Evolutionary conservation across 1,140 invertebrate genomes (phyloP), one percentile per base, ranked within the genome.

Genomic region (Lasioglossum baleicum): DNA sequence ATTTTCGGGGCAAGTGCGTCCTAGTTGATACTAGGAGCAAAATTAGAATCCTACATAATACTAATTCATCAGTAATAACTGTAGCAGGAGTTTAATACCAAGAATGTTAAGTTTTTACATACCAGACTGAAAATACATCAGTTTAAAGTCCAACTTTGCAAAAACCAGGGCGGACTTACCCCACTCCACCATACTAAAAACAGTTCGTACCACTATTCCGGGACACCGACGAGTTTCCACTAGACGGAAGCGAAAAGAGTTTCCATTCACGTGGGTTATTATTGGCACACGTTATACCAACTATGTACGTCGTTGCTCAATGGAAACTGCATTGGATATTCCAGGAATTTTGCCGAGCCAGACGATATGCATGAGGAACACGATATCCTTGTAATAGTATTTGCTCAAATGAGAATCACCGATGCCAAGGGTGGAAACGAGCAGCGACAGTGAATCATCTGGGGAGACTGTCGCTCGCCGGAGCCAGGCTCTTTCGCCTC

Each of bases 381-480:
- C 71, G 72, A 80, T 80, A 80, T 80, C 78, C 63, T 68, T 80
- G 53, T 75, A 80, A 74, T 74, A 11, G 64, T 51, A 80, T 80
- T 80, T 68, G 78, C 64, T 26, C 51, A 42, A 68, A 68, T 53
- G 71, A 53, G 56, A 75, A 80, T 67, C 51, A 68, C n/a, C 72
- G 40, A 66, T 66, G 61, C 48, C 48, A 58, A 13, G 10, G 68
- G 8, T 11, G 20, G 63, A 78, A 64, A 63, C 44, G 69, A 63
- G 60, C 31, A 56, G 51, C 64, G 51, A 75, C 73, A 75, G 66
- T 31, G 75, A 61, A 69, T n/a, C 48, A 40, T 15, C 17, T 11
- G 8, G 5, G 20, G n/a, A 22, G 48, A n/a, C 58, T 26, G 15
- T 20, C 22, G 44, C 26, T 73, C 15, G 44, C n/a, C 48, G 35